These are phyloP conservation scores for Galerucella calmariensis DNA, from an alignment of 2,888 invertebrate species.

Conservation along the genomic window DNA sequence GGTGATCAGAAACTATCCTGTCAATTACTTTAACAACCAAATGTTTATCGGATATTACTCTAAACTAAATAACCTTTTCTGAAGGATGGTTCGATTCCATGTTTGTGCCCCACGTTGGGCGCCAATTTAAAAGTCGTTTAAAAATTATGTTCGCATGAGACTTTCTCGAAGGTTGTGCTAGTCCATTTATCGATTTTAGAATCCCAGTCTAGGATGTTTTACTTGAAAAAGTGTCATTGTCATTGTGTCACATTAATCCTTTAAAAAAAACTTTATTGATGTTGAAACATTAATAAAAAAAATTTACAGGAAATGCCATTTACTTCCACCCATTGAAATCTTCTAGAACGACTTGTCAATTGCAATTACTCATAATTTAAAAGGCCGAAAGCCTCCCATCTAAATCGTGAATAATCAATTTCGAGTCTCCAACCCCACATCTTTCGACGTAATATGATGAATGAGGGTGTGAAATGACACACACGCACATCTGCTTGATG, in stretches of 20 bases:
- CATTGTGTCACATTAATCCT: conserved; percentile 2
- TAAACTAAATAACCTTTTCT: too few species aligned
- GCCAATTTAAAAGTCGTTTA: too few species aligned
- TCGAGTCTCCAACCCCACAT: conserved; percentile 37
- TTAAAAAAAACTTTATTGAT: background rate
- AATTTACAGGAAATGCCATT: conserved; percentile 14
- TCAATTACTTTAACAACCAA: too few species aligned
- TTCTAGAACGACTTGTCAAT: background rate
- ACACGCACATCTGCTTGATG: conserved; percentile 51
- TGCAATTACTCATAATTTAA: conserved; percentile 24
- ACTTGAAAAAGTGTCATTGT: background rate
- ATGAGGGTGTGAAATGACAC: conserved; percentile 57
- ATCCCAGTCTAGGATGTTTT: too few species aligned
- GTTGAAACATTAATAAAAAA: background rate
- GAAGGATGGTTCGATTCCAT: too few species aligned
- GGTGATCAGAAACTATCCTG: too few species aligned
- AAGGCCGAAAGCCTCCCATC: conserved; percentile 28
- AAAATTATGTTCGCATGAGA: too few species aligned
- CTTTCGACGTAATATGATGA: conserved; percentile 47
- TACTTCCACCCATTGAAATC: conserved; percentile 3
- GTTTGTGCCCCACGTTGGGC: too few species aligned
- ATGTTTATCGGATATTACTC: too few species aligned
- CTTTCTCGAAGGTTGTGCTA: too few species aligned
- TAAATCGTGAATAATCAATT: conserved; percentile 54
- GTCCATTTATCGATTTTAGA: too few species aligned